Evolutionary conservation across 2,888 invertebrate genomes (phyloP), one percentile per base, ranked within the genome.

Genomic region (Calliopum simillimum): DNA sequence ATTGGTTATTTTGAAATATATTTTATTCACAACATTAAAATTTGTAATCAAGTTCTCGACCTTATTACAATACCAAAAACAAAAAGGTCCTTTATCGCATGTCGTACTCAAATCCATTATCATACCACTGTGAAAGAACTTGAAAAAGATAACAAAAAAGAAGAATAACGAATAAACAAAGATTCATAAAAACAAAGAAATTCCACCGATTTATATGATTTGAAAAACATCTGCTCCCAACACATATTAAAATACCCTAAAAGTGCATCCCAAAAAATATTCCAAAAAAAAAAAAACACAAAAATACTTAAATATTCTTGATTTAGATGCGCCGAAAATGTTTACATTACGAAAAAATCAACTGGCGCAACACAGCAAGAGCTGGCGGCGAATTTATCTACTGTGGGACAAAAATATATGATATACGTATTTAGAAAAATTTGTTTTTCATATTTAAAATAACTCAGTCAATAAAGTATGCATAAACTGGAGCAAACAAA

Each of bases 141-240:
- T 5, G 16, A n/a, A 25, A 25, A 41, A 59, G 13, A 44, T 11
- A 43, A 61, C 14, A 41, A 44, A 43, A 14, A 64, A 19, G 14
- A 41, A 41, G 6, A 4, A 6, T 41, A 23, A 64, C 19, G 13
- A 51, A 64, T 43, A 8, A 12, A 47, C 53, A 19, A 43, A 5
- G 19, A 44, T 13, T 16, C 11, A 44, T 41, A 43, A 55, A 8
- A 41, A 19, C 13, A 55, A 41, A 65, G 21, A 47, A 62, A 47
- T 46, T 47, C 62, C n/a, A 47, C 62, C 23, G 23, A 64, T 51
- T 49, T 16, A 64, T 51, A 13, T 21, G 53, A 65, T 66, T 46
- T 43, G 55, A 46, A 67, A 67, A 67, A 67, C 67, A 67, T 67
- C 67, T 67, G 67, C 67, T 53, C 55, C 58, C 16, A 23, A 25